Conservation (phyloP, 2,888 invertebrate genomes). For the Masnerella sp. region DNA sequence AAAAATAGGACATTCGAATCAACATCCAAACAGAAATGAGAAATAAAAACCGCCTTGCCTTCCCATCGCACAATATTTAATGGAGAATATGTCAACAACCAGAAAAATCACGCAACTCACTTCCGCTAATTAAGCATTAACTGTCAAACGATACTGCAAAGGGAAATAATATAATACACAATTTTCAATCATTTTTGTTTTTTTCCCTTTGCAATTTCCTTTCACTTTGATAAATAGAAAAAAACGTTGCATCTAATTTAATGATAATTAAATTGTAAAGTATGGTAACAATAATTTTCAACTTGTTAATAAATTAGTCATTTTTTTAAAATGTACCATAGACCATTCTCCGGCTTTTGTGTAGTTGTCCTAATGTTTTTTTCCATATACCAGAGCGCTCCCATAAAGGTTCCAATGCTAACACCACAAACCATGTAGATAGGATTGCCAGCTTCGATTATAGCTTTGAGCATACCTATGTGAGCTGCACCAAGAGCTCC, state of each 20-base stretch:
- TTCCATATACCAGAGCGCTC: conserved; percentile 97
- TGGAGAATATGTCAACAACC: conserved; percentile 78
- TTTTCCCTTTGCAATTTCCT: too few species aligned
- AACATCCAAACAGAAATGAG: conserved; percentile 7
- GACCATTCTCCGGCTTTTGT: conserved; percentile 98
- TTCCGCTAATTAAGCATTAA: conserved; percentile 67
- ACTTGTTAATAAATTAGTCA: too few species aligned
- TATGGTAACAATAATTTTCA: too few species aligned
- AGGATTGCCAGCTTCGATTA: conserved; percentile 97
- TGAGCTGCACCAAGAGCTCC: conserved; percentile 99
- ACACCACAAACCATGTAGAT: conserved; percentile 99
- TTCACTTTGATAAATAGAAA: too few species aligned
- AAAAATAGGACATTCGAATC: too few species aligned
- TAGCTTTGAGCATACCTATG: conserved; percentile 97
- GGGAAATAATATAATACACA: conserved; percentile 10
- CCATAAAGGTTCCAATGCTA: conserved; percentile 99
- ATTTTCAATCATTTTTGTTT: too few species aligned
- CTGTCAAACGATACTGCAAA: conserved; percentile 18
- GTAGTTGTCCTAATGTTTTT: conserved; percentile 93
- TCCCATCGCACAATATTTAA: conserved; percentile 63
- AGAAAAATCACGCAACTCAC: conserved; percentile 71
- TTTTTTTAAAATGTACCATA: too few species aligned
- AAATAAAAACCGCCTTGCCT: conserved; percentile 34
- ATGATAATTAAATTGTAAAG: too few species aligned
- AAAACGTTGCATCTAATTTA: too few species aligned